Conservation (phyloP, 2,888 invertebrate genomes). For the Therioaphis trifolii region DNA sequence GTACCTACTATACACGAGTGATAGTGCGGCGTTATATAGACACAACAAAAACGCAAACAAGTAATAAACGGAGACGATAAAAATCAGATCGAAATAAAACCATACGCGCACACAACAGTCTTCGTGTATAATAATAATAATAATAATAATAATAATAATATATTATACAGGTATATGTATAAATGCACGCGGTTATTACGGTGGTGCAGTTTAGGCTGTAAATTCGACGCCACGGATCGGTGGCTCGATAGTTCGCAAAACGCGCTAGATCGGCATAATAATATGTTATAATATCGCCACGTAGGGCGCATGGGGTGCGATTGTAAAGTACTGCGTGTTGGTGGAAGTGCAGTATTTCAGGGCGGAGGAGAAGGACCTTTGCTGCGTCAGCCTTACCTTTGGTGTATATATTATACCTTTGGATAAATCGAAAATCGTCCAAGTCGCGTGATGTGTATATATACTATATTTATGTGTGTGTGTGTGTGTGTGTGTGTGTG, state of each 20-base stretch:
- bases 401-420: too few relatives aligned
- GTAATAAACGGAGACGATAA: neutral
- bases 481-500: too few relatives aligned
- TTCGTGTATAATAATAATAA: neutral
- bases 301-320: neutral
- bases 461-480: too few relatives aligned
- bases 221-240: too few relatives aligned
- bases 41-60: neutral
- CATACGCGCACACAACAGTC: neutral
- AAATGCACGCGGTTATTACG: neutral
- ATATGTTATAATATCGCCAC: neutral
- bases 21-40: neutral
- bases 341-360: neutral
- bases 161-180: neutral
- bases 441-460: too few relatives aligned
- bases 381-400: neutral
- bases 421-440: conserved; percentile 1
- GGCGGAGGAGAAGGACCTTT: neutral
- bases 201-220: too few relatives aligned
- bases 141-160: neutral
- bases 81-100: neutral
- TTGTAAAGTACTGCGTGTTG: neutral
- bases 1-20: neutral
- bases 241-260: neutral
- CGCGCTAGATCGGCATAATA: neutral